Evolutionary conservation across 2,797 vertebrate species (phyloP).

Genomic region (Apodemus agrarius): DNA sequence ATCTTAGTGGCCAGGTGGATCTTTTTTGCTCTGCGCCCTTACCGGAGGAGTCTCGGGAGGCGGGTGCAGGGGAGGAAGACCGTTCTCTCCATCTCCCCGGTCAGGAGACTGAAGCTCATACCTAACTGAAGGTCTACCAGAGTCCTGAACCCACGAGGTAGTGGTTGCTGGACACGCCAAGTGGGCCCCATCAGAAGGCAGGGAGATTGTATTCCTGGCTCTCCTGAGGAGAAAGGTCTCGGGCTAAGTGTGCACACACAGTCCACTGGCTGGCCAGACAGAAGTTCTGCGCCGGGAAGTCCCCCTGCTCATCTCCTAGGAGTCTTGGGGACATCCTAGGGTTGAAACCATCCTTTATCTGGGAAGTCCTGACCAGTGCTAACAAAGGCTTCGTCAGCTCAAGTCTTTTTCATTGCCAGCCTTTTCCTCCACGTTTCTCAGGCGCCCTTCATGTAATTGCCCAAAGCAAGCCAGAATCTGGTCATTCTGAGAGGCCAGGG

Average conservation of each 20-base stretch:
- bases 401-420: not conserved
- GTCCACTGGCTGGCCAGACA: not conserved
- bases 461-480: not conserved
- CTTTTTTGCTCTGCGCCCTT: not conserved
- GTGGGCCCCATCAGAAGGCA: not conserved
- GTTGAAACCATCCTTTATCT: not conserved
- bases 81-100: not conserved
- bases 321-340: not conserved
- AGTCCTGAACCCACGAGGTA: accelerated
- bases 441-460: accelerated
- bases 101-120: not conserved
- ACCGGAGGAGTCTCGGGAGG: not conserved
- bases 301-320: not conserved
- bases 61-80: not conserved
- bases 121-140: not conserved
- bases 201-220: not conserved
- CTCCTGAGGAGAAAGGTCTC: not conserved
- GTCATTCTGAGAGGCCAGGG: not conserved
- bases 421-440: accelerated
- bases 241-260: accelerated
- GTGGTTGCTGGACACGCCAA: not conserved
- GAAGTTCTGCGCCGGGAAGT: not conserved
- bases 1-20: not conserved
- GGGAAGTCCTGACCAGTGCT: not conserved
- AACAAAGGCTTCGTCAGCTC: not conserved